Conservation (phyloP, 2,797 vertebrate species). For the Galaxias olidus region DNA sequence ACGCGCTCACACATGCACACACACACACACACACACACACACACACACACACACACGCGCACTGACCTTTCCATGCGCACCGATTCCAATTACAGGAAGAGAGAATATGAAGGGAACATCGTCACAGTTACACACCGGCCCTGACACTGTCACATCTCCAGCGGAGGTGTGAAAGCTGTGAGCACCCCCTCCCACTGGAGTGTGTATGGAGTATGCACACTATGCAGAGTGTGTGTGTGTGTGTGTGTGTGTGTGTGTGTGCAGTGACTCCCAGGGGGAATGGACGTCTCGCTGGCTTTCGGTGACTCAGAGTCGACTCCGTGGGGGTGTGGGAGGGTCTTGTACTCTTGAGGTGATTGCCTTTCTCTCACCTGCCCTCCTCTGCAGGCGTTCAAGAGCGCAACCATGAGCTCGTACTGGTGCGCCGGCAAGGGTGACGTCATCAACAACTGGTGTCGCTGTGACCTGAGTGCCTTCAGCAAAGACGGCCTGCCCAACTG, state of each 20-base stretch:
- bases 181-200: conserved; percentile 47
- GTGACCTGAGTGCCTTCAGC: conserved; percentile 94
- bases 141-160: conserved; percentile 53
- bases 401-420: conserved; percentile 98
- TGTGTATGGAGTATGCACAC: no score
- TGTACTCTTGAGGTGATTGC: conserved; percentile 73
- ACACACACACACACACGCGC: conserved; percentile 27
- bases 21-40: conserved; percentile 13
- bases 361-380: conserved; percentile 74
- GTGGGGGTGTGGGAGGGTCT: conserved; percentile 31
- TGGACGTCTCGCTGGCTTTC: background rate
- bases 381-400: conserved; percentile 90
- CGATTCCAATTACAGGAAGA: conserved; percentile 73
- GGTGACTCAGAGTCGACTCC: conserved; percentile 39
- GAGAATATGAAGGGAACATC: conserved; percentile 62
- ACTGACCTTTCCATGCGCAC: conserved; percentile 71
- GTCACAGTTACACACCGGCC: conserved; percentile 48
- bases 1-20: background rate
- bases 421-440: conserved; percentile 98
- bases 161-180: conserved; percentile 64
- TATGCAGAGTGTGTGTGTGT: conserved; percentile 4
- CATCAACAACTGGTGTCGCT: conserved; percentile 98
- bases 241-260: conserved; percentile 22
- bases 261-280: conserved; percentile 20
- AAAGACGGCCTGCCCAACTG: conserved; percentile 95